Evolutionary conservation across 2,113 vertebrate genomes (phyloP).

Genomic region (Lichenostomus cassidix): DNA sequence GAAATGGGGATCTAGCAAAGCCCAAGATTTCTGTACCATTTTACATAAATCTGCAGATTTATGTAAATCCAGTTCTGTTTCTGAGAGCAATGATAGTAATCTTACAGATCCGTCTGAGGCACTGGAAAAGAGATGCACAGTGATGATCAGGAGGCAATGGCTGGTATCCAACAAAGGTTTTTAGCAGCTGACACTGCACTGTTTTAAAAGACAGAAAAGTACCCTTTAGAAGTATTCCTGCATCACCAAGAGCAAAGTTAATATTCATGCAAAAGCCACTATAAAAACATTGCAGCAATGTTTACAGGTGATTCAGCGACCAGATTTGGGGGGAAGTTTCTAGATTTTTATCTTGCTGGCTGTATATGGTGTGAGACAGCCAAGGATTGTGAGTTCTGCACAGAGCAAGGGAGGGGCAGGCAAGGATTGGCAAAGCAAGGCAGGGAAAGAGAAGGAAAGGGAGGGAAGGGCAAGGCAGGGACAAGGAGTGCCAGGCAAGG

Average conservation of each 20-base stretch:
- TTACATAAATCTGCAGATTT: background rate
- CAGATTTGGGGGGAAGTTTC: too few species aligned
- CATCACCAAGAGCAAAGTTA: background rate
- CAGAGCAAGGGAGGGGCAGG: background rate
- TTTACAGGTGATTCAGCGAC: too few species aligned
- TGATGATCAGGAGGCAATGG: background rate
- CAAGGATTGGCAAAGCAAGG: too few species aligned
- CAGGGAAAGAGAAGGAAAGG: too few species aligned
- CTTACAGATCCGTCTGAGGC: background rate
- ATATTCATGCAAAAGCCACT: too few species aligned
- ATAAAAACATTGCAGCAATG: too few species aligned
- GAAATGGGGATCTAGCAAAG: background rate
- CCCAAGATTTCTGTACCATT: background rate
- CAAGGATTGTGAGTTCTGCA: too few species aligned
- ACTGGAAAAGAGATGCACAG: background rate
- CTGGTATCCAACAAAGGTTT: background rate
- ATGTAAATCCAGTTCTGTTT: background rate
- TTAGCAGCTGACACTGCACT: background rate
- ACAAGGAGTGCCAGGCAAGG: too few species aligned
- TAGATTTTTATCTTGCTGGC: too few species aligned
- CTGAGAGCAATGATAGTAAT: background rate
- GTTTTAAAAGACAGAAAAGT: conserved; percentile 11
- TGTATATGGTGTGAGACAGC: too few species aligned
- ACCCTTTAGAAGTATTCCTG: conserved; percentile 14
- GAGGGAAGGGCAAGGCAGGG: too few species aligned